Evolutionary conservation across 53 echinoderm and acorn worm genomes (phyloP).

Genomic region (Hippasteria phrygiana): DNA sequence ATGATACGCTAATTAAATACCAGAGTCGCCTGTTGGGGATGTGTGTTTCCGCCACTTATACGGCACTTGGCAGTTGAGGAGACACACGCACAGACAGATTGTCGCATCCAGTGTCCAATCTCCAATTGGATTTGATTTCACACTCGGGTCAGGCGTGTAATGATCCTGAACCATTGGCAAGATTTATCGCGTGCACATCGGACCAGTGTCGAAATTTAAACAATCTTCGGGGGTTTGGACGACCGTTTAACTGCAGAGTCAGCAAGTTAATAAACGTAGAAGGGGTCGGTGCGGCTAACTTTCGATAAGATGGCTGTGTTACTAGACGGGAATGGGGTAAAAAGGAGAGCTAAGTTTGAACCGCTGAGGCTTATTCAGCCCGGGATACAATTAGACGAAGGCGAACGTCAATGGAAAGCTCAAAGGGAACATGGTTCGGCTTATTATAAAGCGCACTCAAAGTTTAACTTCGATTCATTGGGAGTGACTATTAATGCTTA

Average conservation of each 20-base stretch:
- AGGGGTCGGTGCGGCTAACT: not conserved
- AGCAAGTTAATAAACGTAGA: not conserved
- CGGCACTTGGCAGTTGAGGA: not conserved
- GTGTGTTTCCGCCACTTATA: constrained; percentile 56
- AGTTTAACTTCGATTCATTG: too few relatives aligned
- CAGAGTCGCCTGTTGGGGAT: constrained; percentile 30
- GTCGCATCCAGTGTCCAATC: not conserved
- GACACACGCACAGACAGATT: constrained; percentile 10
- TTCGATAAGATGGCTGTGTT: not conserved
- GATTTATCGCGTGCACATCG: not conserved
- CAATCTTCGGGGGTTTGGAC: not conserved
- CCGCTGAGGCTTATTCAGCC: too few relatives aligned
- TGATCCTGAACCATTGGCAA: not conserved
- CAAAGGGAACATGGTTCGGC: too few relatives aligned
- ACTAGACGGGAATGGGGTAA: too few relatives aligned
- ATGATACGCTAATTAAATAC: constrained; percentile 67
- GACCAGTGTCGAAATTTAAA: not conserved
- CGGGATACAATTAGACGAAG: too few relatives aligned
- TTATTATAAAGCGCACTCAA: too few relatives aligned
- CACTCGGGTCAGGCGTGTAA: not conserved
- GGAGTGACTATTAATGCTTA: too few relatives aligned
- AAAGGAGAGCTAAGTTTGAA: too few relatives aligned
- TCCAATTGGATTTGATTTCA: not conserved
- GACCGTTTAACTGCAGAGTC: not conserved
- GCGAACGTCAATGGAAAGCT: too few relatives aligned